Percentiles rank a stretch among this genome's conserved stretches.
These are phyloP conservation scores for Hemiscyllium ocellatum DNA, from an alignment of 2,113 vertebrate species.

Conservation along the genomic window DNA sequence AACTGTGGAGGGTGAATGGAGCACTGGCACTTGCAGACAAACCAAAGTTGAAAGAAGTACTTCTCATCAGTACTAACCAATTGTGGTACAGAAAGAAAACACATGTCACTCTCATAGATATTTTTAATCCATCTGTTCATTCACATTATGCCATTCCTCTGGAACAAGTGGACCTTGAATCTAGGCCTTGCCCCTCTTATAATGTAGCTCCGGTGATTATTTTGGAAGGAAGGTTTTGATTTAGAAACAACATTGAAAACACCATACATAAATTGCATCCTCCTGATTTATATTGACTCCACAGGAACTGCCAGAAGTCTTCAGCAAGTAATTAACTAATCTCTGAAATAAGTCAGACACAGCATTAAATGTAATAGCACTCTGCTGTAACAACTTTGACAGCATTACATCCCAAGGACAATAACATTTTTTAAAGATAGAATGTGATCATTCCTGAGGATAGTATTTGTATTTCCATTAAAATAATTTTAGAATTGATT, in stretches of 20 bases:
- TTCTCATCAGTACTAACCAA: no score
- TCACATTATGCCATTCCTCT: no score
- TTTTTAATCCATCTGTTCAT: no score
- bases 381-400: not conserved
- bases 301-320: not conserved
- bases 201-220: not conserved
- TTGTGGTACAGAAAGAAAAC: not conserved
- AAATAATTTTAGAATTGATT: not conserved
- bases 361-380: not conserved
- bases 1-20: not conserved
- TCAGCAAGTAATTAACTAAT: not conserved
- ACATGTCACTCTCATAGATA: not conserved
- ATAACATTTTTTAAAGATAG: not conserved
- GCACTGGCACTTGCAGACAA: not conserved
- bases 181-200: not conserved
- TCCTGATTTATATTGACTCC: conserved; percentile 6
- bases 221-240: not conserved
- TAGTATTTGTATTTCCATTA: not conserved
- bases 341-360: not conserved
- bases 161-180: no score
- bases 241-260: not conserved
- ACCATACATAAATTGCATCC: not conserved
- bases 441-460: not conserved
- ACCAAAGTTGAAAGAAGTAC: not conserved
- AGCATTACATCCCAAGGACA: not conserved